These are phyloP conservation scores for Parasteatoda tepidariorum DNA, from an alignment of 1,140 invertebrate genomes.

Conservation along the genomic window DNA sequence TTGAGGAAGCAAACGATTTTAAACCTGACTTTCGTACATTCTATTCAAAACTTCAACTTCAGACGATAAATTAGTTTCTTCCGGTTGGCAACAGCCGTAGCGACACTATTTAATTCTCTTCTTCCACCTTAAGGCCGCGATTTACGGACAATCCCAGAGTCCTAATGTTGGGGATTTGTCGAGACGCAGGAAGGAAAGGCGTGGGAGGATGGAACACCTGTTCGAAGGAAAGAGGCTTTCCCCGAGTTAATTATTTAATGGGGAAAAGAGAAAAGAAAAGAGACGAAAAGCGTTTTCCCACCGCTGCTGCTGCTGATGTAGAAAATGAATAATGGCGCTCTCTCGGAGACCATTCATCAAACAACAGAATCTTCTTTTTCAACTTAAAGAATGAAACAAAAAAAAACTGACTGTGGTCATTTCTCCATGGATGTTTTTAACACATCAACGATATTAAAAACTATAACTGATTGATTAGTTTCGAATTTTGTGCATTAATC, in stretches of 20 bases:
- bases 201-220: conserved; percentile 35
- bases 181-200: conserved; percentile 4
- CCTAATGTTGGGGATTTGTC: conserved; percentile 57
- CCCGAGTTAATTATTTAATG: conserved; percentile 58
- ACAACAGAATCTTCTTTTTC: background rate
- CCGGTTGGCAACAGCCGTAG: background rate
- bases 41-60: background rate
- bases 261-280: conserved; percentile 12
- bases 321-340: conserved; percentile 18
- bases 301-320: background rate
- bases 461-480: too few species aligned
- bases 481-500: too few species aligned
- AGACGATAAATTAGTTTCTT: background rate
- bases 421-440: background rate
- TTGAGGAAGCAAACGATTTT: too few species aligned
- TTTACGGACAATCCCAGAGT: conserved; percentile 43
- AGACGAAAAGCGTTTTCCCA: conserved; percentile 18
- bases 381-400: background rate
- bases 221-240: conserved; percentile 10
- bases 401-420: background rate
- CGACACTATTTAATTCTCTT: background rate
- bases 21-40: too few species aligned
- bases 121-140: conserved; percentile 9
- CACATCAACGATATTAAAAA: too few species aligned
- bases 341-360: conserved; percentile 37